Base-by-base conservation (phyloP, 2,888 invertebrate species). In the Nomada ruficornis region DNA sequence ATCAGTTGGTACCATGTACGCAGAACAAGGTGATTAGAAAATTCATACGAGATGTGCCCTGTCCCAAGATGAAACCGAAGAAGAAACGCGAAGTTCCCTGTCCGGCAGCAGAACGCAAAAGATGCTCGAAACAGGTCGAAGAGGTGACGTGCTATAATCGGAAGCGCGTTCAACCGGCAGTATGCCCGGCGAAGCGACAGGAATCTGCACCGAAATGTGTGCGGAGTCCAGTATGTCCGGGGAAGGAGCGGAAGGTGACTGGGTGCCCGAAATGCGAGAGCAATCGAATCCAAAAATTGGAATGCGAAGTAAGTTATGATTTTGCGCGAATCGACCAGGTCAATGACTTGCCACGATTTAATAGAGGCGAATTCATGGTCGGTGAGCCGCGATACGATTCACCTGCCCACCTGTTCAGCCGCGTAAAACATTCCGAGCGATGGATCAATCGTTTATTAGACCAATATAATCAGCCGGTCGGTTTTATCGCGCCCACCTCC, bases 201-300 rank as follows among this genome's bases (percentile, higher is more conserved):
- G 36, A 67, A 18, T 13, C 42, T 13, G 7, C 60, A 0, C n/a
- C n/a, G 52, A 60, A 18, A 5, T 26, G 13, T 0, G 59, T 20
- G 36, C 26, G 54, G 20, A 71, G 42, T 26, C 26, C 57, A 3
- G 42, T 54, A 15, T 81, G 69, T 2, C 26, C 69, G 1, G 64
- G 11, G 1, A 59, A 57, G 29, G 68, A 54, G 11, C 57, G 23
- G 0, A 68, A 68, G 23, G 60, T 11, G 13, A 13, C 78, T 23
- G 80, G 52, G 36, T 80, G 80, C 10, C 70, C 78, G 52, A 79
- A 82, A 65, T 83, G 83, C 59, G 83, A 88, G 63, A 65, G 65
- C 42, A 80, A 86, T 23, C 82, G 89, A 2, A 75, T 89, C 20
- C 70, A 81, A n/a, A 87, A 82, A 65, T 72, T 89, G 79, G 89